A percentile compares a stretch with the other conserved stretches of the same genome.
Evolutionary conservation across 1,140 invertebrate genomes (phyloP).

Genomic region (Lamellibrachia luymesi): DNA sequence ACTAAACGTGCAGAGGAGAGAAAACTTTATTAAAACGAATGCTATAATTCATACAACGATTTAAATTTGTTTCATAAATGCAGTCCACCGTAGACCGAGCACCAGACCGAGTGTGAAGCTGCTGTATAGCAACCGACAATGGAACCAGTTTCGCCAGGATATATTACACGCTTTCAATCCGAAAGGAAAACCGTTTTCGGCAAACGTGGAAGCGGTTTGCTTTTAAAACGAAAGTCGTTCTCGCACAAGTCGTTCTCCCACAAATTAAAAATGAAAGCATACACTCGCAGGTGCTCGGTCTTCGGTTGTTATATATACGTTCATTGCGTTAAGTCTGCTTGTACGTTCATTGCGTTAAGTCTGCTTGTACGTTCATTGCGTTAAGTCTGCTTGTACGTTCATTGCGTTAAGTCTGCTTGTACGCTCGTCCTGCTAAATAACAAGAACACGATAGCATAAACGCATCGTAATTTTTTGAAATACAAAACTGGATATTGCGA

Average conservation of each 20-base stretch:
- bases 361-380: not conserved
- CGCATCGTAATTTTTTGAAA: not conserved
- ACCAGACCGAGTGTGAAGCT: not conserved
- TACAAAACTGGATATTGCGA: not conserved
- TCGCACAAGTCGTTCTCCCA: not conserved
- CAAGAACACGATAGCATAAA: not conserved
- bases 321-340: not conserved
- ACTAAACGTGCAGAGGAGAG: not conserved
- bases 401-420: not conserved
- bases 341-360: not conserved
- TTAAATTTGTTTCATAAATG: not conserved
- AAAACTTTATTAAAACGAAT: not conserved
- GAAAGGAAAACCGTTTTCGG: not conserved
- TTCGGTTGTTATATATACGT: not conserved
- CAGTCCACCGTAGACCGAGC: not conserved
- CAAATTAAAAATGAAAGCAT: not conserved
- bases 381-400: not conserved
- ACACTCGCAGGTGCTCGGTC: not conserved
- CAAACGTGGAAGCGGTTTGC: not conserved
- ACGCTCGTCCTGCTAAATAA: not conserved
- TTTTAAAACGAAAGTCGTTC: not conserved
- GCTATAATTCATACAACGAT: not conserved
- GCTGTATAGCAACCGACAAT: not conserved
- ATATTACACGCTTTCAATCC: not conserved
- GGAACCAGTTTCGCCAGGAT: not conserved